These are phyloP conservation scores for Forbesichthys agassizii DNA, from an alignment of 2,113 vertebrate genomes.

Conservation along the genomic window DNA sequence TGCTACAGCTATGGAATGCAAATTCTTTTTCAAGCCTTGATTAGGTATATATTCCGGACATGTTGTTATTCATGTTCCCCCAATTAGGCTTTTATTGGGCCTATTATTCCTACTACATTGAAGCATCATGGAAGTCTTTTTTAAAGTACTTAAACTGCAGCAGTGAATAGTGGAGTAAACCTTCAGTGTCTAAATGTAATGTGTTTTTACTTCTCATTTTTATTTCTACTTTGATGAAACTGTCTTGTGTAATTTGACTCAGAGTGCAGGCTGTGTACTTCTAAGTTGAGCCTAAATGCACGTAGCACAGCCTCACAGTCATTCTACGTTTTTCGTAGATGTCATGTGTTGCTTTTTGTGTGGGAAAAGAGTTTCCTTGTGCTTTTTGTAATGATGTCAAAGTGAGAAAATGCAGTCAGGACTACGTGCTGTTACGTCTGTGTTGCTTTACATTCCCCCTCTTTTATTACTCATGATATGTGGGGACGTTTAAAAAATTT, in stretches of 20 bases:
- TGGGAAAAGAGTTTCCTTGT: slow-evolving; percentile 57
- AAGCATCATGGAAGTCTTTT: slow-evolving; percentile 4
- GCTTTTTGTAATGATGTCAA: slow-evolving; percentile 68
- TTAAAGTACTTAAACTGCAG: slow-evolving; percentile 1
- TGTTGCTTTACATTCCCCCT: slow-evolving; percentile 47
- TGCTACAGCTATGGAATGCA: neutral
- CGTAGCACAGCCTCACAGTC: slow-evolving; percentile 50
- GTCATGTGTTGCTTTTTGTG: slow-evolving; percentile 55
- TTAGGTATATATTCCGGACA: neutral
- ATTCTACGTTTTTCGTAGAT: slow-evolving; percentile 46
- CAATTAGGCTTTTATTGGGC: neutral
- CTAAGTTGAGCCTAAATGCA: slow-evolving; percentile 49
- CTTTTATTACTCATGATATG: slow-evolving; percentile 37
- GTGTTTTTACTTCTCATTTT: slow-evolving; percentile 11
- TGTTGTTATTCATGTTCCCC: neutral
- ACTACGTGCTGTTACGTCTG: slow-evolving; percentile 51
- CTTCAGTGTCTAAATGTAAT: slow-evolving; percentile 33
- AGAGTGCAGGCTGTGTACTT: slow-evolving; percentile 35
- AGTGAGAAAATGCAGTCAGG: slow-evolving; percentile 66
- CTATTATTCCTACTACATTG: neutral
- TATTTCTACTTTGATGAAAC: slow-evolving; percentile 32
- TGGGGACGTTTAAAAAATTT: slow-evolving; percentile 23
- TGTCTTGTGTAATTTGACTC: slow-evolving; percentile 33
- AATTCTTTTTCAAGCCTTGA: neutral
- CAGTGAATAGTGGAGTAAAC: slow-evolving; percentile 12